Evolutionary conservation across 2,113 vertebrate species (phyloP), one percentile per base, ranked within the genome.

Genomic region (Telmatochromis brachygnathus): DNA sequence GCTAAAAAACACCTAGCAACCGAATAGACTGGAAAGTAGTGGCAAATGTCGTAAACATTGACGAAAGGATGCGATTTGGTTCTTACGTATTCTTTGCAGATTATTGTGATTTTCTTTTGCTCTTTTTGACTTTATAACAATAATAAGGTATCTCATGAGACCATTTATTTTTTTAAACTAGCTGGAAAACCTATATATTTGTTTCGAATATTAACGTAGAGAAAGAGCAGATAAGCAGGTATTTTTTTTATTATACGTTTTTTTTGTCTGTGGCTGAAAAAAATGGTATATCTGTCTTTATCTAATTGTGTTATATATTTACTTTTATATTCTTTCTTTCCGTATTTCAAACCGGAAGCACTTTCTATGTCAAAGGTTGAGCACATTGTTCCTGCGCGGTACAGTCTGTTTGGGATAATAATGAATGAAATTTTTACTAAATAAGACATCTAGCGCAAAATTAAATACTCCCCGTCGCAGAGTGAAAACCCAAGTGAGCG

Each of bases 1-100:
- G 92, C 94, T 89, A 60, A 85, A 85, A 73, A 75, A 85, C 82
- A 85, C 94, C 77, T 95, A 95, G 94, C 95, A 96, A 96, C 95
- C 81, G 65, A 49, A 42, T 11, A 11, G 6, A 58, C 84, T 14
- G 93, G 77, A 95, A 95, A 93, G 84, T 15, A 13, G 55, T 82
- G 4, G 12, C 4, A 70, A 68, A 9, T 91, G 95, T 91, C 94
- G 95, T 83, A 89, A 88, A 79, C 5, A 28, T 0, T 4, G n/a
- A 13, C 53, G 9, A 80, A 55, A 77, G 45, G 73, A 19, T n/a
- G 26, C 73, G 28, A 12, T 49, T 77, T 14, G 42, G 23, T 26
- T 47, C 4, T 30, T 77, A 11, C 6, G 14, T 30, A 2, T 42
- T 13, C 47, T 83, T 54, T 7, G 8, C 21, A 17, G 6, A 35